Evolutionary conservation across 1,140 invertebrate genomes (phyloP).

Genomic region (Spodoptera frugiperda): DNA sequence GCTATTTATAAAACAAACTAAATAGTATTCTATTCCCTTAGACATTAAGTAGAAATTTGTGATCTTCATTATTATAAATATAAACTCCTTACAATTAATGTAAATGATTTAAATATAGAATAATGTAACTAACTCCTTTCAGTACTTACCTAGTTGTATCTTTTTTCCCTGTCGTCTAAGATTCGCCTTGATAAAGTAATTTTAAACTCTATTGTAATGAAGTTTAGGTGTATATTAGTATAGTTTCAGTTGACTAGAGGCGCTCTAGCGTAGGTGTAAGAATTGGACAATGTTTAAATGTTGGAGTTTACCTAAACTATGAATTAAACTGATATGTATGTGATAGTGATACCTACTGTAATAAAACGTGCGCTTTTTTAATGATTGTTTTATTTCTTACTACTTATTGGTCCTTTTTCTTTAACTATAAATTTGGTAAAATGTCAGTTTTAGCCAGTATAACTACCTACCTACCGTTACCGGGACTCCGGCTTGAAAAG

Average conservation of each 20-base stretch:
- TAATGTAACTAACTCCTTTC: constrained; percentile 31
- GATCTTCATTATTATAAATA: constrained; percentile 41
- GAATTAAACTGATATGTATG: constrained; percentile 42
- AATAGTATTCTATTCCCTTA: constrained; percentile 43
- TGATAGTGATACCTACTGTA: constrained; percentile 39
- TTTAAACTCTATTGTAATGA: constrained; percentile 43
- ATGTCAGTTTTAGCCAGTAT: too few species aligned
- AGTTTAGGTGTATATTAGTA: constrained; percentile 38
- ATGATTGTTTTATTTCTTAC: constrained; percentile 21
- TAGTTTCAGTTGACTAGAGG: constrained; percentile 43
- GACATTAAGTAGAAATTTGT: constrained; percentile 45
- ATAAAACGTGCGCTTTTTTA: constrained; percentile 48
- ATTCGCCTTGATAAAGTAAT: constrained; percentile 48
- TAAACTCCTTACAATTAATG: constrained; percentile 27
- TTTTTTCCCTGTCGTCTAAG: constrained; percentile 34
- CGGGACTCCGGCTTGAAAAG: too few species aligned
- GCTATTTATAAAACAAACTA: constrained; percentile 12
- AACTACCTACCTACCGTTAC: too few species aligned
- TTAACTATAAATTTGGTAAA: too few species aligned
- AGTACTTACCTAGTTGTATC: constrained; percentile 39
- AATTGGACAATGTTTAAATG: constrained; percentile 43
- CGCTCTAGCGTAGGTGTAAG: constrained; percentile 37
- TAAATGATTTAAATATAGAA: constrained; percentile 41
- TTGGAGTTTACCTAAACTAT: constrained; percentile 38
- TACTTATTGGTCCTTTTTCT: too few species aligned